Conservation (phyloP, 2,888 invertebrate genomes). For the Bombyx huttoni region DNA sequence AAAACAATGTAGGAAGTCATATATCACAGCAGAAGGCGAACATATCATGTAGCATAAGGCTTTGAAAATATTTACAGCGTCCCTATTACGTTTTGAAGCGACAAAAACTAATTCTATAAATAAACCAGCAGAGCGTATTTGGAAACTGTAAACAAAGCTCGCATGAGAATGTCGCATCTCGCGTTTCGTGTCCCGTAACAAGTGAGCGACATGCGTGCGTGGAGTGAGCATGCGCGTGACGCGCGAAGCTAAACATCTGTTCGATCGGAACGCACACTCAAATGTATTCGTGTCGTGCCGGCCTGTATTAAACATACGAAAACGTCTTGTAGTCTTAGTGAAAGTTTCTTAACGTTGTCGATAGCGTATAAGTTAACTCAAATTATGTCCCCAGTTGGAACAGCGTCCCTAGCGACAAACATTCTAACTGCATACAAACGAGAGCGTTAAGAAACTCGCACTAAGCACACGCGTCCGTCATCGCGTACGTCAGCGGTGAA, state of each 20-base stretch:
- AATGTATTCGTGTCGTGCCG: not conserved
- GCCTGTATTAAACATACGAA: not conserved
- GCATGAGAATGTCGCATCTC: conserved; percentile 41
- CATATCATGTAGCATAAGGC: conserved; percentile 14
- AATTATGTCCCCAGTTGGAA: too few relatives aligned
- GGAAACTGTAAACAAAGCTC: conserved; percentile 47
- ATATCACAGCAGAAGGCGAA: not conserved
- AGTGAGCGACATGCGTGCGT: conserved; percentile 23
- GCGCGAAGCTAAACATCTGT: conserved; percentile 19
- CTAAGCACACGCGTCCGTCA: too few relatives aligned
- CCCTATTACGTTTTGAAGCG: conserved; percentile 36
- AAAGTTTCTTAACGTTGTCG: too few relatives aligned
- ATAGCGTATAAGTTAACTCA: too few relatives aligned
- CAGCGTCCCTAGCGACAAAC: too few relatives aligned
- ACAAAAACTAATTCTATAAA: conserved; percentile 35
- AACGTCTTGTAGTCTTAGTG: not conserved
- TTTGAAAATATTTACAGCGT: conserved; percentile 35
- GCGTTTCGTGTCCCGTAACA: not conserved
- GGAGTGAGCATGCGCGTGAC: conserved; percentile 9
- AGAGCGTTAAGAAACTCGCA: too few relatives aligned
- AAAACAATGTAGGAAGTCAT: not conserved
- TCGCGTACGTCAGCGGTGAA: not conserved
- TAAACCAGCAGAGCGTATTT: conserved; percentile 50
- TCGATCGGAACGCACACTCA: not conserved
- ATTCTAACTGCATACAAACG: too few relatives aligned